A percentile compares a stretch with the other conserved stretches of the same genome.
phyloP scores from a whole-genome alignment of 2,797 vertebrate species.

The Trematomus bernacchii region DNA sequence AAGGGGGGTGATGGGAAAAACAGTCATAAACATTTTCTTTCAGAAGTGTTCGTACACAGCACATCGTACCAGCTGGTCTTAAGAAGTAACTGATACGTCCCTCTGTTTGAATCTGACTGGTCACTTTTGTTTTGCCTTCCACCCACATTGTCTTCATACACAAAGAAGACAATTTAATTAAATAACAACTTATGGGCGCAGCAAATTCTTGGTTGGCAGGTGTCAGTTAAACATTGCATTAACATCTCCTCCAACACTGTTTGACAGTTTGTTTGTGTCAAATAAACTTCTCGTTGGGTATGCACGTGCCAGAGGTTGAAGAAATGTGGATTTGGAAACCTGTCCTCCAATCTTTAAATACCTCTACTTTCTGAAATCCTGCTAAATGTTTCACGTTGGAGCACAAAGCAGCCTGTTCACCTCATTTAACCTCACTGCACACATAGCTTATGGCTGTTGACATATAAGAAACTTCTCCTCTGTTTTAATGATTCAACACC shows the following conservation, averaged over 20 bases:
- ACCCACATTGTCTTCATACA: neutral
- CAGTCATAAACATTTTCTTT: neutral
- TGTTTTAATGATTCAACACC: slow-evolving; percentile 9
- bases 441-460: slow-evolving; percentile 25
- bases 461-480: slow-evolving; percentile 36
- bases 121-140: neutral
- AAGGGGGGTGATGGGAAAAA: too few relatives aligned
- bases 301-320: neutral
- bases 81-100: neutral
- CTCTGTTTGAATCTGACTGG: neutral
- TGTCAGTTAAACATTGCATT: slow-evolving; percentile 12
- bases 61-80: neutral
- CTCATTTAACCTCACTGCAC: slow-evolving; percentile 28
- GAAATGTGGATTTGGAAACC: neutral
- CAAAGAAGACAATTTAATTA: slow-evolving; percentile 4
- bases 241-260: neutral
- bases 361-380: slow-evolving; percentile 1
- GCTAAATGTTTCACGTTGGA: neutral
- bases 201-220: slow-evolving; percentile 8
- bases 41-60: neutral
- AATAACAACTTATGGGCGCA: neutral
- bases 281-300: neutral
- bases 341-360: neutral
- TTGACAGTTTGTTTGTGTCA: neutral
- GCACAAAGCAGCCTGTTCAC: slow-evolving; percentile 21